phyloP scores from a whole-genome alignment of 2,113 vertebrate genomes.

The Struthidea cinerea region DNA sequence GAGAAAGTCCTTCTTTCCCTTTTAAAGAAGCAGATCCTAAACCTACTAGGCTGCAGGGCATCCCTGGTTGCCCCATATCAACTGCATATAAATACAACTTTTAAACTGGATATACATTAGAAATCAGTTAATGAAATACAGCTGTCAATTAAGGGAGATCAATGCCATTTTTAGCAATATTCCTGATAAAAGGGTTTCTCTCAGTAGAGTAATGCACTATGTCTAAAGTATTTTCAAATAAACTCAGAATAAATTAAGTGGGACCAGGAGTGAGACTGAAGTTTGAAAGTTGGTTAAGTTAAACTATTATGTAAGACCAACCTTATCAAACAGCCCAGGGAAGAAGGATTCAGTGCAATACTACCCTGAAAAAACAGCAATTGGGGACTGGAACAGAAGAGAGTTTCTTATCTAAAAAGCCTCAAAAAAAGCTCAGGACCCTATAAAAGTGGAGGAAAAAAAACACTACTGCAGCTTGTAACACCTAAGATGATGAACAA shows the following conservation, averaged over 20 bases:
- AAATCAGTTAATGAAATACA: neutral
- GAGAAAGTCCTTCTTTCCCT: neutral
- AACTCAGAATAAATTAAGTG: neutral
- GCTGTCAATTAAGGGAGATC: neutral
- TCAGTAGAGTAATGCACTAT: neutral
- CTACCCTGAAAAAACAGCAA: neutral
- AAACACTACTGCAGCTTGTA: neutral
- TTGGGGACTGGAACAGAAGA: neutral
- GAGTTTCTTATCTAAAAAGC: neutral
- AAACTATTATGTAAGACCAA: neutral
- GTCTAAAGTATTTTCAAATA: neutral
- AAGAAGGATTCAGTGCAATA: neutral
- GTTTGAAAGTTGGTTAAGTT: neutral
- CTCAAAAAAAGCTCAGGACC: neutral
- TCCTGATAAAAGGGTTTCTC: neutral
- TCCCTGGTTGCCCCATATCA: neutral
- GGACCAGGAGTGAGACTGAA: neutral
- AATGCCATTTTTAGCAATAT: neutral
- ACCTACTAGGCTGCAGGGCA: neutral
- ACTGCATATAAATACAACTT: neutral
- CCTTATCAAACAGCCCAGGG: neutral
- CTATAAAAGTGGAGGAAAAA: neutral
- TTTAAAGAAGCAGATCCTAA: neutral
- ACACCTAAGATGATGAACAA: neutral
- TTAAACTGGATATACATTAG: neutral